Evolutionary conservation across 2,888 invertebrate species (phyloP), one percentile per base, ranked within the genome.

Genomic region (Anthrax anthrax): DNA sequence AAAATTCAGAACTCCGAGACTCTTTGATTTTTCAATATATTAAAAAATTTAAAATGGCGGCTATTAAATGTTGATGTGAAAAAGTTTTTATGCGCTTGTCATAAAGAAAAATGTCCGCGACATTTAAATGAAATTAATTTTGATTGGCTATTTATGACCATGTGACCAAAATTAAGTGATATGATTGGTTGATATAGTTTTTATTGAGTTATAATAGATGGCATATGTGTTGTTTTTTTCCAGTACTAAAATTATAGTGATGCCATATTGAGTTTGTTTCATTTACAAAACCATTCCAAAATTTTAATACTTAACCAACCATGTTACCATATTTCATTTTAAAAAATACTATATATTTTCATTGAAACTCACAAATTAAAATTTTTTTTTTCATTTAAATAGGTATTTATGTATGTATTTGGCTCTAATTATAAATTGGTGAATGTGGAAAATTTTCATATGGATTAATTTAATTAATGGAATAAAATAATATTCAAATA

Each of bases 51-150:
- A 88, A 88, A 81, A 88, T 88, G 88, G 88, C 87, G 84, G 86
- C 85, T 84, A n/a, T n/a, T 83, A 6, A 43, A 84, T 85, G 85
- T 84, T 84, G 84, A 53, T 56, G 55, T 54, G 55, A 56, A 84
- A 79, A 84, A 86, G 81, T 86, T 87, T 85, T 86, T 84, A 81
- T 84, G 84, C 84, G 85, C 86, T 86, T 86, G 86, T 86, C 86
- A 54, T 51, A 52, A 86, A 80, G 74, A 76, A 76, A 75, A 76
- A 72, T 72, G 71, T 73, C 73, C 72, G 71, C 51, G 73, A 70
- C 73, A 70, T 63, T n/a, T 69, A 62, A 67, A 62, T 61, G 63
- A 62, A 55, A 60, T 59, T 62, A 57, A 48, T 50, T 61, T 53
- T 64, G 67, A 73, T 73, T 74, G 72, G 74, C 57, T 56, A 52